phyloP scores from a whole-genome alignment of 2,797 vertebrate species.

The Poecilia picta region DNA sequence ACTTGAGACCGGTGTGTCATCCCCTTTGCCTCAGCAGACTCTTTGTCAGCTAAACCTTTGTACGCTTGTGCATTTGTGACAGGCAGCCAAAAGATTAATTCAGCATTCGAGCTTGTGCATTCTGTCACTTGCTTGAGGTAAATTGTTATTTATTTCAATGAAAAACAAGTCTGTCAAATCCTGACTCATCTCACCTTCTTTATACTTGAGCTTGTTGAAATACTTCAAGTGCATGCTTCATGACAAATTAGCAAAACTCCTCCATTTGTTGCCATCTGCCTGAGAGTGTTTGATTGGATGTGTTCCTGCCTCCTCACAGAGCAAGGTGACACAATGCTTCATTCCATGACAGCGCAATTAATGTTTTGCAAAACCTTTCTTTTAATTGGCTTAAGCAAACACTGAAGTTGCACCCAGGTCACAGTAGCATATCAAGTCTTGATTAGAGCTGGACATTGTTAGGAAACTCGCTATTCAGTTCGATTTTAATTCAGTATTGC shows the following conservation, averaged over 20 bases:
- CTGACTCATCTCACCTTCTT: conserved; percentile 55
- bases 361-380: not conserved
- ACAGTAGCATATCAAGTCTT: no score
- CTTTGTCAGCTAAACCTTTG: conserved; percentile 22
- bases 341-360: not conserved
- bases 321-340: conserved; percentile 2
- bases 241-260: conserved; percentile 50
- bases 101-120: conserved; percentile 32
- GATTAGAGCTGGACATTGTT: no score
- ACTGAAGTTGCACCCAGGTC: not conserved
- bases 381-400: not conserved
- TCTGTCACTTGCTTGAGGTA: conserved; percentile 45
- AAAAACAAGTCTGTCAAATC: conserved; percentile 57
- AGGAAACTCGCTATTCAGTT: no score
- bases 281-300: conserved; percentile 35
- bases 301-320: conserved; percentile 17
- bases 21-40: conserved; percentile 18
- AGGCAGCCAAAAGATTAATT: conserved; percentile 50
- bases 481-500: no score
- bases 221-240: conserved; percentile 41
- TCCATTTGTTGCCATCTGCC: conserved; percentile 28
- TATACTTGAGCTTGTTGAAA: conserved; percentile 42
- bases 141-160: conserved; percentile 48
- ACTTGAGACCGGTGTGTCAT: conserved; percentile 29
- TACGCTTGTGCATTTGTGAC: conserved; percentile 30